phyloP scores from a whole-genome alignment of 1,140 invertebrate genomes.

The Oscheius sp. region DNA sequence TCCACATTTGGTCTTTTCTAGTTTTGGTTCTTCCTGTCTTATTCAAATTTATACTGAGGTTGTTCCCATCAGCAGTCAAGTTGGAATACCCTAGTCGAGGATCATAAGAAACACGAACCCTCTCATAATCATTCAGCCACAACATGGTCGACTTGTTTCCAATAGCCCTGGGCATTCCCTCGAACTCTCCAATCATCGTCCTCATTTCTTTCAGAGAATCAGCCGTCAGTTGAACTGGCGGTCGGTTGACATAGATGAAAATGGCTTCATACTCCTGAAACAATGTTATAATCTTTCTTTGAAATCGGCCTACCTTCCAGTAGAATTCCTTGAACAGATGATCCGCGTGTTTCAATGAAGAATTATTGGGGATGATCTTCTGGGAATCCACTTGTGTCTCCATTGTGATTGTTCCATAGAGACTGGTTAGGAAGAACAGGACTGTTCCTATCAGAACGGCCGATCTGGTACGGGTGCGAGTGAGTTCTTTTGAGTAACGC shows the following conservation, averaged over 20 bases:
- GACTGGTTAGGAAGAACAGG: slow-evolving; percentile 28
- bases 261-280: slow-evolving; percentile 48
- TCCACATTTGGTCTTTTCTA: background rate
- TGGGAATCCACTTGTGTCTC: slow-evolving; percentile 51
- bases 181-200: slow-evolving; percentile 62
- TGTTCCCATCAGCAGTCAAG: too few relatives aligned
- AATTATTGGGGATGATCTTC: slow-evolving; percentile 56
- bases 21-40: slow-evolving; percentile 71
- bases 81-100: too few relatives aligned
- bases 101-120: too few relatives aligned
- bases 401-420: slow-evolving; percentile 29
- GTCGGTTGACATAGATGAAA: slow-evolving; percentile 51
- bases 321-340: slow-evolving; percentile 54
- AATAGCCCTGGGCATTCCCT: slow-evolving; percentile 43
- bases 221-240: slow-evolving; percentile 46
- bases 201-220: slow-evolving; percentile 67
- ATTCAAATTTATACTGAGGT: slow-evolving; percentile 74
- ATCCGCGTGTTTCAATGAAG: slow-evolving; percentile 47
- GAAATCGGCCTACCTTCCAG: slow-evolving; percentile 27
- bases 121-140: slow-evolving; percentile 63
- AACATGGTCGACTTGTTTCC: slow-evolving; percentile 48
- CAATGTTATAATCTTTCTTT: slow-evolving; percentile 10
- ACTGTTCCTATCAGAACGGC: background rate
- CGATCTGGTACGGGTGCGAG: background rate
- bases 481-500: slow-evolving; percentile 18